Percentiles rank a stretch among this genome's conserved stretches.
Conservation (phyloP, 1,140 invertebrate species). For the Hylaeus volcanicus region DNA sequence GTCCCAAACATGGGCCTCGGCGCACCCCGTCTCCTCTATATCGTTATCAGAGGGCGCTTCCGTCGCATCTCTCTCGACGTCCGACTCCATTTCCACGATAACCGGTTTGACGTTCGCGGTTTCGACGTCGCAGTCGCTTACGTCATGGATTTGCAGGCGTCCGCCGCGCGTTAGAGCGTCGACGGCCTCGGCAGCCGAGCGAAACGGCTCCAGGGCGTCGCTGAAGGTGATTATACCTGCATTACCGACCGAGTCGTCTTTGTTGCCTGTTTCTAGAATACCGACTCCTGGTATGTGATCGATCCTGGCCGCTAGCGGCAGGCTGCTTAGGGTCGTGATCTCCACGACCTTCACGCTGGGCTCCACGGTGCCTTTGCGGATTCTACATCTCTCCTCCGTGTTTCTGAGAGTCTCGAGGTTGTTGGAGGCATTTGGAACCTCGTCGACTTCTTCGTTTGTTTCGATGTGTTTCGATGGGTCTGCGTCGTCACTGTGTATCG, state of each 20-base stretch:
- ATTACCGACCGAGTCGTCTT: not conserved
- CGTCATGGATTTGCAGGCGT: conserved; percentile 73
- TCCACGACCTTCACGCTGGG: conserved; percentile 60
- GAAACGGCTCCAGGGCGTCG: conserved; percentile 71
- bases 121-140: conserved; percentile 72
- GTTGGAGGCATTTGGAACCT: too few relatives aligned
- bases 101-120: conserved; percentile 67
- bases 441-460: too few relatives aligned
- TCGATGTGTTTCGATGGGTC: too few relatives aligned
- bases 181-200: conserved; percentile 18
- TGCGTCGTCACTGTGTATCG: too few relatives aligned
- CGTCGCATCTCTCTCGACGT: conserved; percentile 74
- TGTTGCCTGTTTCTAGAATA: conserved; percentile 64
- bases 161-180: conserved; percentile 32
- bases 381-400: conserved; percentile 53
- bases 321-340: conserved; percentile 69
- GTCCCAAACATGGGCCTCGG: conserved; percentile 36
- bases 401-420: too few relatives aligned
- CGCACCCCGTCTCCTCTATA: not conserved
- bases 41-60: not conserved
- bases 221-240: conserved; percentile 60
- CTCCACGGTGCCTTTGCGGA: conserved; percentile 66
- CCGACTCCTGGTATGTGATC: conserved; percentile 73
- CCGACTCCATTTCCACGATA: conserved; percentile 82
- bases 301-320: conserved; percentile 69